These are phyloP conservation scores for Macrotis lagotis DNA, from an alignment of 2,113 vertebrate species.

Conservation along the genomic window DNA sequence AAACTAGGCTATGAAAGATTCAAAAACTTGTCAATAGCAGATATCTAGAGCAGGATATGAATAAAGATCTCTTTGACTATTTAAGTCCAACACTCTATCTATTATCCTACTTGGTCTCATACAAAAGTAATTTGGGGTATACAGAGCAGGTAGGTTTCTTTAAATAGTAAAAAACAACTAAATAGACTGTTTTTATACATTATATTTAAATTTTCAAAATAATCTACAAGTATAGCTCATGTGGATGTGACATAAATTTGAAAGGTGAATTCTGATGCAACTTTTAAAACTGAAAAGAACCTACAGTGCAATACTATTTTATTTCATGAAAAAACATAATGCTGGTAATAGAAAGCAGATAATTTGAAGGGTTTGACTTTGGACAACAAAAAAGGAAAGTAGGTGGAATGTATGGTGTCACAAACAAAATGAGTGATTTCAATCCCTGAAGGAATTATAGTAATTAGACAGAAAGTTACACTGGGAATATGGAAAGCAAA, in stretches of 20 bases:
- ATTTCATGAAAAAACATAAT: neutral
- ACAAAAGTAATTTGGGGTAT: neutral
- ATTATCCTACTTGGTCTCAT: neutral
- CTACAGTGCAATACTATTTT: neutral
- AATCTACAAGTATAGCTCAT: neutral
- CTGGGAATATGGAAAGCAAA: neutral
- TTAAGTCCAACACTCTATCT: neutral
- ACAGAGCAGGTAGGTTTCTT: neutral
- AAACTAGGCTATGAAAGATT: neutral
- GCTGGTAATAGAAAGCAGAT: neutral
- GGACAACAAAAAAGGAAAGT: neutral
- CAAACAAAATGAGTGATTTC: neutral
- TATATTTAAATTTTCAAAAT: neutral
- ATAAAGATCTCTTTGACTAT: neutral
- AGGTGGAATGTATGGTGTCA: neutral
- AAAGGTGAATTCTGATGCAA: neutral
- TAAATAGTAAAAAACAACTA: neutral
- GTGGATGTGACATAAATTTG: neutral
- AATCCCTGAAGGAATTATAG: constrained; percentile 22
- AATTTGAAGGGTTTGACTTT: neutral
- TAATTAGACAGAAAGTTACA: constrained; percentile 5
- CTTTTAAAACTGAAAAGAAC: neutral
- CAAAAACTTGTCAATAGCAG: neutral
- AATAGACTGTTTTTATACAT: neutral
- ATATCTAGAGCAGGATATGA: neutral